Base-by-base conservation (phyloP, 2,113 vertebrate species). In the Hypomesus transpacificus region DNA sequence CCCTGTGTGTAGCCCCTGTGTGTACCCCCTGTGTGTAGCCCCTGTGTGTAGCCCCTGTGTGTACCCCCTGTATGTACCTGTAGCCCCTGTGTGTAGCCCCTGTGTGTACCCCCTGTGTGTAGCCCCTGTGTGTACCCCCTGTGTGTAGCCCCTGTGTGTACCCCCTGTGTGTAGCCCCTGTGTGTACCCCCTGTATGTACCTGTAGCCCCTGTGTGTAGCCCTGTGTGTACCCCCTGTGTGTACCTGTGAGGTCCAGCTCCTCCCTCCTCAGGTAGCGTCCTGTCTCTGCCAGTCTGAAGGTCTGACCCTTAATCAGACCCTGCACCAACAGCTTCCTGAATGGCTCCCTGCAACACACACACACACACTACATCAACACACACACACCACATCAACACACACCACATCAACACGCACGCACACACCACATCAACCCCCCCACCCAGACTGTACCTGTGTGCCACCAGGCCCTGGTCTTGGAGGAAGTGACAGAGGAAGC, bases 281-380 rank as follows among this genome's bases (percentile, higher is more conserved):
- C 95, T 1, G 90, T 93, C 73, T 91, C 89, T 1, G 90, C 69
- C 13, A 92, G 84, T 71, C 91, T 93, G 86, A 95, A 98, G 0
- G 97, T 98, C 85, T 92, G 95, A 80, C 94, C 96, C 88, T 99
- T 99, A 87, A 98, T 95, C 62, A 98, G 92, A 71, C 97, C 97
- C 85, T 99, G 97, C 18, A 97, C 94, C 79, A 99, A 89, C 71
- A 99, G 94, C 78, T 98, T 97, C 73, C 78, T 71, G 82, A 99
- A 99, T 67, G 97, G 97, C 75, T 99, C 97, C 87, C 97, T 99
- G 74, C 57, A 22, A 75, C 31, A 34, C 31, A 46, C 14, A 20
- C 21, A 31, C n/a, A n/a, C n/a, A 9, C 2, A 65, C 26, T 39
- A 0, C 3, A 4, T 18, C n/a, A 18, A 56, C 54, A 64, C 2